Evolutionary conservation across 2,888 invertebrate species (phyloP).

Genomic region (Enchytraeus crypticus): DNA sequence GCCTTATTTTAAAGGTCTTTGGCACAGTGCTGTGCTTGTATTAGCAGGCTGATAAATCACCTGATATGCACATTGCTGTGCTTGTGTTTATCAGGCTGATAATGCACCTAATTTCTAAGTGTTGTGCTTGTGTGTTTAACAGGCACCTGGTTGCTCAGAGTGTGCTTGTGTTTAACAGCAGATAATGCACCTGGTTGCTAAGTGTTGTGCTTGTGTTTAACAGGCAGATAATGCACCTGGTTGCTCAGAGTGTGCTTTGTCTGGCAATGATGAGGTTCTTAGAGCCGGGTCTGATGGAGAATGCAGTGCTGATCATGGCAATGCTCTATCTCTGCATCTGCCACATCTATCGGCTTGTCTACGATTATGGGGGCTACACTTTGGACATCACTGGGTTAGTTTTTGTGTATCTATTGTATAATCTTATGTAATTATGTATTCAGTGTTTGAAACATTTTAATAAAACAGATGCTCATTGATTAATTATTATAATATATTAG

Average conservation of each 20-base stretch:
- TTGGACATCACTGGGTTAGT: constrained; percentile 73
- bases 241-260: constrained; percentile 19
- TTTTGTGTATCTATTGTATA: neutral
- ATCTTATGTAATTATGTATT: neutral
- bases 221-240: constrained; percentile 22
- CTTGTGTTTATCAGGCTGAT: too few species aligned
- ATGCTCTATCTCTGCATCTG: constrained; percentile 75
- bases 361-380: constrained; percentile 75
- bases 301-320: constrained; percentile 30
- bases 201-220: too few species aligned
- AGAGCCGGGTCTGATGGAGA: constrained; percentile 20
- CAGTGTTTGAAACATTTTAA: neutral
- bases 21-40: too few species aligned
- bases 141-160: too few species aligned
- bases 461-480: neutral
- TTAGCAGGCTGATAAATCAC: too few species aligned
- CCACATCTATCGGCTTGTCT: constrained; percentile 76
- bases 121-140: too few species aligned
- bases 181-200: too few species aligned
- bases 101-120: too few species aligned
- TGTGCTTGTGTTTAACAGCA: too few species aligned
- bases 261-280: constrained; percentile 17
- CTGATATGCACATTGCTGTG: too few species aligned
- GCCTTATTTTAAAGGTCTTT: too few species aligned
- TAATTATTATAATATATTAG: neutral